These are phyloP conservation scores for Melanophora roralis DNA, from an alignment of 2,888 invertebrate species.

Conservation along the genomic window DNA sequence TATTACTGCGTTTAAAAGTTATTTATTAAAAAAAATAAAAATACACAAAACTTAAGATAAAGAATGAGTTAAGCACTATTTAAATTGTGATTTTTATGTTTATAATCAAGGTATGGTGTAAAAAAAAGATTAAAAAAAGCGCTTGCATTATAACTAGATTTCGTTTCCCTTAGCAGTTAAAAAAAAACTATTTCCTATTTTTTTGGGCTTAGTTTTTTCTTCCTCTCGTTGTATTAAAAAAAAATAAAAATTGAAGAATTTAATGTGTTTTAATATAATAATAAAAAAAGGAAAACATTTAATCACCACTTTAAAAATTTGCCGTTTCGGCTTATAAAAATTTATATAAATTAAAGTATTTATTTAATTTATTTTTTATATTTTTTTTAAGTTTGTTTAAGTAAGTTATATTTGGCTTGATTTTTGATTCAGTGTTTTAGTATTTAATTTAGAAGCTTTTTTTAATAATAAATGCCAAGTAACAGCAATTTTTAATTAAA, in stretches of 20 bases:
- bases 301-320: no score
- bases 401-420: neutral
- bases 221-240: neutral
- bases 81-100: constrained; percentile 53
- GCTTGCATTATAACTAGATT: neutral
- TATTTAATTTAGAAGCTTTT: neutral
- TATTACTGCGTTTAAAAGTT: neutral
- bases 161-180: neutral
- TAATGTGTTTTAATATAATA: neutral
- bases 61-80: constrained; percentile 24
- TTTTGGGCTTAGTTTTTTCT: constrained; percentile 1
- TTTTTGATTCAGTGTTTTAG: neutral
- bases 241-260: no score
- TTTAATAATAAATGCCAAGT: neutral
- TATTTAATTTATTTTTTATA: neutral
- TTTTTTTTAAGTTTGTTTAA: neutral
- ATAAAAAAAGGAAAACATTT: no score
- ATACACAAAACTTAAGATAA: constrained; percentile 33
- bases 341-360: no score
- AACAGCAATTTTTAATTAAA: neutral
- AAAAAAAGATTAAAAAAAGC: neutral
- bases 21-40: neutral
- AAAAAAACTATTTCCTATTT: neutral
- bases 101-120: constrained; percentile 27
- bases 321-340: no score